A percentile compares a stretch with the other conserved stretches of the same genome.
These are phyloP conservation scores for Collichthys lucidus DNA, from an alignment of 2,113 vertebrate genomes.

Conservation along the genomic window DNA sequence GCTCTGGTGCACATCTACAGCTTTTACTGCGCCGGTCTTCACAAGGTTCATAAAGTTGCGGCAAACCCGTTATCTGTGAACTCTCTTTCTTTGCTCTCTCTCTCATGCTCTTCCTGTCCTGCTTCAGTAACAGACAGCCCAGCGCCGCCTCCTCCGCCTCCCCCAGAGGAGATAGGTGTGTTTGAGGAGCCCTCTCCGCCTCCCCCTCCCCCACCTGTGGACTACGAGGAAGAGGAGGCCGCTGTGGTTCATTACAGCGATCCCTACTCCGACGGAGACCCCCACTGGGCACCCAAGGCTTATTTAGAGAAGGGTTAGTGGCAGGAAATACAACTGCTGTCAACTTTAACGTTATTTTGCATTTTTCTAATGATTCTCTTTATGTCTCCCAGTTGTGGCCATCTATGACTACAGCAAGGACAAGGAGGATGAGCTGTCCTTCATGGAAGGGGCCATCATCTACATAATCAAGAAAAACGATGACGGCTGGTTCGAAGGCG, in stretches of 20 bases:
- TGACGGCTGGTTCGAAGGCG: constrained; percentile 98
- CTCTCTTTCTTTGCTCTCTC: background rate
- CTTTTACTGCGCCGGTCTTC: background rate
- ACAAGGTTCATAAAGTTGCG: background rate
- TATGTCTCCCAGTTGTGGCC: constrained; percentile 89
- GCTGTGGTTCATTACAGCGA: constrained; percentile 96
- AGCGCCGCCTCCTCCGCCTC: constrained; percentile 94
- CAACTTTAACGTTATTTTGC: background rate
- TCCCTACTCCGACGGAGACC: constrained; percentile 97
- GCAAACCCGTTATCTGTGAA: background rate
- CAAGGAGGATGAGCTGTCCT: constrained; percentile 98
- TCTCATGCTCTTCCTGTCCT: background rate
- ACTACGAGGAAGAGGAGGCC: constrained; percentile 97
- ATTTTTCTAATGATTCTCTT: background rate
- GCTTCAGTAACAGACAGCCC: constrained; percentile 95
- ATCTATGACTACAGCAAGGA: constrained; percentile 99
- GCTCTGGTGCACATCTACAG: background rate
- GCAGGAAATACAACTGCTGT: no score
- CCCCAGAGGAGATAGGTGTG: constrained; percentile 94
- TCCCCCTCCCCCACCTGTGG: constrained; percentile 94
- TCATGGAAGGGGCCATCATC: constrained; percentile 99
- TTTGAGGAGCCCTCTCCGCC: constrained; percentile 96
- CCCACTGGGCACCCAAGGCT: constrained; percentile 95
- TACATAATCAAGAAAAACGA: constrained; percentile 99
- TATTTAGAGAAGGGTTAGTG: constrained; percentile 95